These are phyloP conservation scores for Philonicus albiceps DNA, from an alignment of 2,888 invertebrate species.

Conservation along the genomic window DNA sequence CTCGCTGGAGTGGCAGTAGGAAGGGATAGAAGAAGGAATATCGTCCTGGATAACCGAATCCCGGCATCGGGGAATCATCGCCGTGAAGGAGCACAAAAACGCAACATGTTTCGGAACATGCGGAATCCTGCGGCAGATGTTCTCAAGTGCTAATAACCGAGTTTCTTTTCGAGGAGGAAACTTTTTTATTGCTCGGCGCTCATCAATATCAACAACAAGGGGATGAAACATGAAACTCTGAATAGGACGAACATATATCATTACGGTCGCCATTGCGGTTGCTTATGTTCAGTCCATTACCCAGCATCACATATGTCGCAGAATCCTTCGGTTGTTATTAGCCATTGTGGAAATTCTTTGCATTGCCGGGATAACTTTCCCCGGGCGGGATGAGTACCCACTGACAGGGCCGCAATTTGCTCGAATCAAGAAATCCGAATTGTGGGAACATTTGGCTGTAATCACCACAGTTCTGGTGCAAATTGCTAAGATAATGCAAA, in stretches of 20 bases:
- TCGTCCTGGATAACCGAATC: background rate
- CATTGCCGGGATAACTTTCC: conserved; percentile 3
- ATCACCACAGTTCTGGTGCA: conserved; percentile 29
- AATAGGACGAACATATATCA: conserved; percentile 30
- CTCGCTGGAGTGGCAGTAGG: background rate
- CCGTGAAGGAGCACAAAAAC: conserved; percentile 25
- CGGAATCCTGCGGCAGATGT: conserved; percentile 54
- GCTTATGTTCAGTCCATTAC: conserved; percentile 32
- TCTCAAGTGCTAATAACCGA: conserved; percentile 58
- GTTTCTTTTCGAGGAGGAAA: conserved; percentile 24
- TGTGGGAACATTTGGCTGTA: conserved; percentile 34
- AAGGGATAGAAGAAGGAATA: background rate
- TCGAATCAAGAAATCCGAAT: conserved; percentile 29
- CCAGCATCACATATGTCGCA: conserved; percentile 36
- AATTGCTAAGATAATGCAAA: conserved; percentile 31
- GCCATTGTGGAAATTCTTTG: conserved; percentile 22
- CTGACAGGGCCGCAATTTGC: conserved; percentile 21
- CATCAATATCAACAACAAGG: conserved; percentile 41
- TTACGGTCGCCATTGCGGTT: conserved; percentile 29
- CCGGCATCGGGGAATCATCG: background rate
- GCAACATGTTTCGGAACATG: conserved; percentile 37
- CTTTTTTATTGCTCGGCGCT: conserved; percentile 30
- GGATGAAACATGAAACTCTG: conserved; percentile 35
- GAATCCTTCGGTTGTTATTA: conserved; percentile 20
- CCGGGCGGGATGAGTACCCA: background rate